Conservation (phyloP, 2,113 vertebrate species). For the Phrynosoma blainvillii region DNA sequence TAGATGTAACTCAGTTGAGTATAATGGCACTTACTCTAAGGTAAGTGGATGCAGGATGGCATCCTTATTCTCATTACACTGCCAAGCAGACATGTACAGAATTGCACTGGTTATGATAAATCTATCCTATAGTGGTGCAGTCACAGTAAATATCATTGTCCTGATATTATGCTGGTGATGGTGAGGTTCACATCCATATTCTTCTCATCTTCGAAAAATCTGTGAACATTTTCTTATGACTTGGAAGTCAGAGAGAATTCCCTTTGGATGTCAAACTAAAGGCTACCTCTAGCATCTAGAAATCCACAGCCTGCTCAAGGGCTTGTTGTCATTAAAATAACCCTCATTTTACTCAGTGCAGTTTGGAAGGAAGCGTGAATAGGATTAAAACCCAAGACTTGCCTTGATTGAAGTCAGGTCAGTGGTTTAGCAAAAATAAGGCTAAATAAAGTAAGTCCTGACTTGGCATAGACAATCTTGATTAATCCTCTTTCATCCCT, state of each 20-base stretch:
- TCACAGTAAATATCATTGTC: neutral
- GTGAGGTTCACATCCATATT: neutral
- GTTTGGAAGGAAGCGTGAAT: neutral
- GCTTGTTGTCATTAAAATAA: neutral
- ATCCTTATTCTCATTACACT: neutral
- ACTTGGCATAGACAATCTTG: too few relatives aligned
- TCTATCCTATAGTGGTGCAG: too few relatives aligned
- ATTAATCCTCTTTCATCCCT: too few relatives aligned
- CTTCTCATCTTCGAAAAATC: neutral
- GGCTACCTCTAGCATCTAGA: neutral
- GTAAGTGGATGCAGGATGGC: neutral
- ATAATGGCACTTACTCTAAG: neutral
- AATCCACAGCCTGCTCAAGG: conserved; percentile 23
- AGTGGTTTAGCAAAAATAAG: neutral
- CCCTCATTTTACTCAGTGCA: neutral
- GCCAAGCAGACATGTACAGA: neutral
- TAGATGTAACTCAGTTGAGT: neutral
- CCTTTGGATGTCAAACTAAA: conserved; percentile 25
- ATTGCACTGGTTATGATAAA: neutral
- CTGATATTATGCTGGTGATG: neutral
- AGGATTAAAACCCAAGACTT: neutral
- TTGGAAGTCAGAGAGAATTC: neutral
- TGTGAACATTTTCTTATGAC: neutral
- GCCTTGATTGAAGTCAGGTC: neutral
- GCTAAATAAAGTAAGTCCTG: too few relatives aligned